Evolutionary conservation across 2,113 vertebrate species (phyloP).

Genomic region (Grallaria varia): DNA sequence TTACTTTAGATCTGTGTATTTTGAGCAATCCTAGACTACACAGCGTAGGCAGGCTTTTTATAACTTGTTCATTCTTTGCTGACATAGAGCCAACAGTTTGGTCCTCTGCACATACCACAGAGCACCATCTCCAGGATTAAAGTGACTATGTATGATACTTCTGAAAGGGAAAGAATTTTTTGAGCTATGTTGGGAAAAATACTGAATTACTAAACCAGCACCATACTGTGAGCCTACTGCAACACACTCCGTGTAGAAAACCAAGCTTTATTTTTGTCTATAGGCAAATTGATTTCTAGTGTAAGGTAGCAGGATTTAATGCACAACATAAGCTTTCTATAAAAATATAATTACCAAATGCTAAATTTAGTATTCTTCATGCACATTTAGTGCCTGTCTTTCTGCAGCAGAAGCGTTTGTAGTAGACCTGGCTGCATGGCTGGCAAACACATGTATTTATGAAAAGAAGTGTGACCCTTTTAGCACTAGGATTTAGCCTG

Average conservation of each 20-base stretch:
- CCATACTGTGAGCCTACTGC: neutral
- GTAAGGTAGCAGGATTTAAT: neutral
- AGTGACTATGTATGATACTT: neutral
- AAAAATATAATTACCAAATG: neutral
- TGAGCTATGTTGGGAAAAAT: neutral
- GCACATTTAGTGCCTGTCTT: neutral
- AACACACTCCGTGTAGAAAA: neutral
- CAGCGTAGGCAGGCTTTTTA: neutral
- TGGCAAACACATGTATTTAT: neutral
- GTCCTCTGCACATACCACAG: neutral
- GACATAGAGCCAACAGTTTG: neutral
- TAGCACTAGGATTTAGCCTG: neutral
- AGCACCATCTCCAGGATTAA: neutral
- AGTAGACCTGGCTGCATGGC: neutral
- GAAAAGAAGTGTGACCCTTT: neutral
- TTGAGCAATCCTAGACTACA: neutral
- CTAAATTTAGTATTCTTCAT: neutral
- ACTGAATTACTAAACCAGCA: neutral
- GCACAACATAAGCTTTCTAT: neutral
- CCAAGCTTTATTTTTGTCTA: neutral
- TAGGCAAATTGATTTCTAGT: neutral
- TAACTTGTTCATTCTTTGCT: neutral
- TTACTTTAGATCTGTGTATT: neutral
- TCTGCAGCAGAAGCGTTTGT: neutral
- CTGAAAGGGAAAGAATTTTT: neutral